Conservation (phyloP, 2,113 vertebrate species). For the Neotragus moschatus region DNA sequence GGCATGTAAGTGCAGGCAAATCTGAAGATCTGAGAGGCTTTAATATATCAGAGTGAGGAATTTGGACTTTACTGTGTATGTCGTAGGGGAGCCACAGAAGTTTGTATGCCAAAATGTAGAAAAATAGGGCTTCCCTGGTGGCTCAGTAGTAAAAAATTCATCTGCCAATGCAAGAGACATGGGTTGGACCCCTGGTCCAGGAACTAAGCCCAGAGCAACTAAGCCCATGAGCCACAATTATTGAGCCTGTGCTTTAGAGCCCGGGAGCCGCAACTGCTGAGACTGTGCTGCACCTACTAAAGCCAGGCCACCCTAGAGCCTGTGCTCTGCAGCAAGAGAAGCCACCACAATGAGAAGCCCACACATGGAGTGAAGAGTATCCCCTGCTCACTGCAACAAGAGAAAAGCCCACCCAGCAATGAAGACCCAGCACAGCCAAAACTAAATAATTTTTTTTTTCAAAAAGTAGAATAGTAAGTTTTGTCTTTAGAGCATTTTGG, state of each 20-base stretch:
- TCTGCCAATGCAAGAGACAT: neutral
- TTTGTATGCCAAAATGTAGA: neutral
- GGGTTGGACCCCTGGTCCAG: neutral
- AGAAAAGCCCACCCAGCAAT: neutral
- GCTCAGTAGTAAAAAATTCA: neutral
- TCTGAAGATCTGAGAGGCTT: neutral
- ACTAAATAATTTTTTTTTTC: neutral
- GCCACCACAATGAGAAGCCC: neutral
- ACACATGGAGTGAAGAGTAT: fast-evolving
- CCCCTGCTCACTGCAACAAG: neutral
- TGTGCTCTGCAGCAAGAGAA: neutral
- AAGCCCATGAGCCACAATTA: neutral
- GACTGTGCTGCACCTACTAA: neutral
- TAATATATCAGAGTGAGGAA: neutral
- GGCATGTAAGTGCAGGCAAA: neutral
- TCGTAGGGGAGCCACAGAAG: neutral
- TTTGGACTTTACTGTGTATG: neutral
- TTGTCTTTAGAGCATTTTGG: neutral
- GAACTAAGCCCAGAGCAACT: neutral
- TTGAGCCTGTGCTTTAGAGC: neutral
- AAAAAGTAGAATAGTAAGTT: neutral
- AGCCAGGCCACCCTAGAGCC: neutral
- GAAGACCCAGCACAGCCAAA: neutral
- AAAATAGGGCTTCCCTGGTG: neutral
- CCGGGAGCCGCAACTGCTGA: neutral